Percentiles rank a stretch among this genome's conserved stretches.
phyloP scores from a whole-genome alignment of 30 jellyfish, hydroid and myxozoan genomes.

The Cassiopea andromeda region DNA sequence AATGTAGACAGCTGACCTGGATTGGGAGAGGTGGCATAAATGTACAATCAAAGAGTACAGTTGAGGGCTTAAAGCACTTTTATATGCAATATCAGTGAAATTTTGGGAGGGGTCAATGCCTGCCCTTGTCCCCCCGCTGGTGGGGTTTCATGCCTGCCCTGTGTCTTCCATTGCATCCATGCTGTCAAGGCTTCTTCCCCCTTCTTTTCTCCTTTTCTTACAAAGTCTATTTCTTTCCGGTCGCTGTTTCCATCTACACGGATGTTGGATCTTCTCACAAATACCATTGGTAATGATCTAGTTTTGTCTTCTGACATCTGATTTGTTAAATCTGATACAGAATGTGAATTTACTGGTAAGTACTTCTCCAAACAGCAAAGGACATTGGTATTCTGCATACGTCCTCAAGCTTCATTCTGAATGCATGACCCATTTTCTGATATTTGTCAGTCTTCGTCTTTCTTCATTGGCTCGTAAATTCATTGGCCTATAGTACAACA shows the following conservation, averaged over 20 bases:
- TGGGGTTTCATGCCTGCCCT: conserved; percentile 54
- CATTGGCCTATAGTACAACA: conserved; percentile 24
- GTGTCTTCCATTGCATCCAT: conserved; percentile 40
- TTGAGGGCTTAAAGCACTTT: too few species aligned
- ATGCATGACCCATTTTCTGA: neutral
- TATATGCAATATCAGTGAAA: too few species aligned
- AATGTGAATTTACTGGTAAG: neutral
- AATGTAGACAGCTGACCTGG: too few species aligned
- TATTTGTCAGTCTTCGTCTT: conserved; percentile 1
- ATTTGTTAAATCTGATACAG: neutral
- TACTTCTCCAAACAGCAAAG: neutral
- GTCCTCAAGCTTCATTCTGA: neutral
- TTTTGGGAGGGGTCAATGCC: too few species aligned
- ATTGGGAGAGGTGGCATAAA: too few species aligned
- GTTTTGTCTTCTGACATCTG: neutral
- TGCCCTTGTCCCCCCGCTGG: too few species aligned
- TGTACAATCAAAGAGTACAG: too few species aligned
- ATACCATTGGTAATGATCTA: neutral
- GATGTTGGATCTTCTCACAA: neutral
- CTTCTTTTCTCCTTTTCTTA: conserved; percentile 33
- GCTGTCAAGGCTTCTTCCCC: conserved; percentile 54
- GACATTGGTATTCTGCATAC: neutral
- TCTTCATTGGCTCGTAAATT: conserved; percentile 16
- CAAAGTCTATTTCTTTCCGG: conserved; percentile 2
- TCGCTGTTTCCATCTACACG: neutral